Percentiles rank a stretch among this genome's conserved stretches.
Conservation (phyloP, 1,140 invertebrate species). For the Chrysopa pallens region DNA sequence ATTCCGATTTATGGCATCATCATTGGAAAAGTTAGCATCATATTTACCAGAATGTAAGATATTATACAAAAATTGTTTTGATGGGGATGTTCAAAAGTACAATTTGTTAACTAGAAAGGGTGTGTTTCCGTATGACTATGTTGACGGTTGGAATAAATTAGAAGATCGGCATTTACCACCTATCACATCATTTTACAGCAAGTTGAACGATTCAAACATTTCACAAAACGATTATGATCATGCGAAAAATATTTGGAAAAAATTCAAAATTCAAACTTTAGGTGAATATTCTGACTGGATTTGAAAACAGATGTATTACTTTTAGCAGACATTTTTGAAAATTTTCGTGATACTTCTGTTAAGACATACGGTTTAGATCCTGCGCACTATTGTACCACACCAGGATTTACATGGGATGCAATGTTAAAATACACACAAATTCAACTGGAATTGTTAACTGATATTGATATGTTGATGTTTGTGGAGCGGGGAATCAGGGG, state of each 20-base stretch:
- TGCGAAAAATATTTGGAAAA: constrained; percentile 21
- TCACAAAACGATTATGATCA: constrained; percentile 19
- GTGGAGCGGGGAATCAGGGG: constrained; percentile 20
- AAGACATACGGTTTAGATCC: constrained; percentile 19
- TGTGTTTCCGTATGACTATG: constrained; percentile 14
- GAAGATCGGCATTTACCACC: constrained; percentile 13
- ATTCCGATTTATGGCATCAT: constrained; percentile 13
- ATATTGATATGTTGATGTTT: constrained; percentile 20
- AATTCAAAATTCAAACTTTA: constrained; percentile 21
- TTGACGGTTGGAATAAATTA: constrained; percentile 13
- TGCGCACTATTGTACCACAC: constrained; percentile 18
- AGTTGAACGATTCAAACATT: constrained; percentile 13
- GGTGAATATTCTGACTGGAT: constrained; percentile 23
- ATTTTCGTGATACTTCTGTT: constrained; percentile 18
- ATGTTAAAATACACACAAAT: constrained; percentile 19
- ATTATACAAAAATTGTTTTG: no score
- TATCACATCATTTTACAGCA: constrained; percentile 17
- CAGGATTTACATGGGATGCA: constrained; percentile 17
- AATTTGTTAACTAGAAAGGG: constrained; percentile 16
- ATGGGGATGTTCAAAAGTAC: constrained; percentile 12
- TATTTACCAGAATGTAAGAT: neutral
- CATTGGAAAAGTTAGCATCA: constrained; percentile 10
- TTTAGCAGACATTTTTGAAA: constrained; percentile 24
- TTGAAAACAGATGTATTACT: constrained; percentile 24
- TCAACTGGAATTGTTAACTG: constrained; percentile 20